Base-by-base conservation (phyloP, 2,888 invertebrate genomes). In the Spisula solida region DNA sequence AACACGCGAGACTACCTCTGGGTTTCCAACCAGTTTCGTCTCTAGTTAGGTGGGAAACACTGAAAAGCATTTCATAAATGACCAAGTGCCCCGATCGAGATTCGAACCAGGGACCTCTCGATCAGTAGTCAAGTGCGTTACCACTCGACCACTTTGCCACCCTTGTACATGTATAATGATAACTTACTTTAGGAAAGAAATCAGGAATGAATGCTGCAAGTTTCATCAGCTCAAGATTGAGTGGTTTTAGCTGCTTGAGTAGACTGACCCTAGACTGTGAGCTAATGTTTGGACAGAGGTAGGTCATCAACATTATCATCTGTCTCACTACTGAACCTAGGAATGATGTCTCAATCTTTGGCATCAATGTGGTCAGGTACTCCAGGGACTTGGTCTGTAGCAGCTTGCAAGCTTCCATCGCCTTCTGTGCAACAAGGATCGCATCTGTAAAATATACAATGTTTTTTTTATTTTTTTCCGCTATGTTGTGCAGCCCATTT, bases 321-420 rank as follows among this genome's bases (percentile, higher is more conserved):
- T 96, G 96, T 87, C 96, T 93, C 41, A 95, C 93, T 16, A 95
- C 92, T 31, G 95, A 94, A 29, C 94, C 94, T 25, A 96, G 93
- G 88, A 96, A 95, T 8, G 95, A 94, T 70, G 93, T 92, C 80
- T 93, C 93, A n/a, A 94, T 89, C 48, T 92, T 91, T 78, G 91
- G 90, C 29, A 95, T 89, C 56, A 93, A 88, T 34, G 90, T 87
- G 81, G 92, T 93, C 91, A 94, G 78, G n/a, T 93, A 93, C 79
- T 92, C 93, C 47, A 87, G 81, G 25, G 92, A 85, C 78, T 94
- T 93, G 18, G 88, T 93, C 86, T 90, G 91, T 70, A 95, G 88
- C 20, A 94, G 89, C 87, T 93, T 90, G 60, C 94, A 93, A 8
- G 95, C 94, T 82, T 94, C 94, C 51, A 93, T 87, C 25, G 94